Percentiles rank a stretch among this genome's conserved stretches.
Conservation (phyloP, 2,888 invertebrate species). For the Drosophila gaucha region DNA sequence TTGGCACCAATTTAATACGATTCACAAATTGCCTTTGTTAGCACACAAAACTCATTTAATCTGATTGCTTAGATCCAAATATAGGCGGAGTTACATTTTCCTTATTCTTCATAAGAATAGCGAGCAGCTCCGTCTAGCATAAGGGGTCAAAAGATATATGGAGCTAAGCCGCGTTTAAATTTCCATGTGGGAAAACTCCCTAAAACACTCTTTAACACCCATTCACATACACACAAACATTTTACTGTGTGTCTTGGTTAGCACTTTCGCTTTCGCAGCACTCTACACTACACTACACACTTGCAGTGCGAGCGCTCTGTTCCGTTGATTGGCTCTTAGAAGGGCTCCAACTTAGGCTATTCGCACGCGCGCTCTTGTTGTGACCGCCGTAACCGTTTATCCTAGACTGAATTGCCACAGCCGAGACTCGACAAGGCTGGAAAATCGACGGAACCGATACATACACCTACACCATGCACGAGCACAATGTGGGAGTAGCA, state of each 20-base stretch:
- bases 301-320: slow-evolving; percentile 29
- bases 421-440: slow-evolving; percentile 78
- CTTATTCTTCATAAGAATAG: slow-evolving; percentile 14
- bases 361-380: slow-evolving; percentile 84
- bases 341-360: slow-evolving; percentile 42
- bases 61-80: slow-evolving; percentile 34
- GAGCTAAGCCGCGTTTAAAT: slow-evolving; percentile 5
- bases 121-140: slow-evolving; percentile 42
- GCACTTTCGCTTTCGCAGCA: slow-evolving; percentile 24
- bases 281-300: slow-evolving; percentile 48
- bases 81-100: slow-evolving; percentile 64
- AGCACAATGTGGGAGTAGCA: slow-evolving; percentile 56
- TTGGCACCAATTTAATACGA: slow-evolving; percentile 65
- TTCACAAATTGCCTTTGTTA: slow-evolving; percentile 28
- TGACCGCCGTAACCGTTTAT: slow-evolving; percentile 85
- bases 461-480: slow-evolving; percentile 61
- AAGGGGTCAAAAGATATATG: slow-evolving; percentile 27
- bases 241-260: slow-evolving; percentile 9
- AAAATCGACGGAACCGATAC: slow-evolving; percentile 66
- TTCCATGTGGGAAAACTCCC: slow-evolving; percentile 12
- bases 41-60: slow-evolving; percentile 29
- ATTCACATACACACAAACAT: not conserved
- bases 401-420: slow-evolving; percentile 82
- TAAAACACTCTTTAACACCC: slow-evolving; percentile 13
- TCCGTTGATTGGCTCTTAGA: slow-evolving; percentile 39